Evolutionary conservation across 1,140 invertebrate genomes (phyloP).

Genomic region (Eueides isabella): DNA sequence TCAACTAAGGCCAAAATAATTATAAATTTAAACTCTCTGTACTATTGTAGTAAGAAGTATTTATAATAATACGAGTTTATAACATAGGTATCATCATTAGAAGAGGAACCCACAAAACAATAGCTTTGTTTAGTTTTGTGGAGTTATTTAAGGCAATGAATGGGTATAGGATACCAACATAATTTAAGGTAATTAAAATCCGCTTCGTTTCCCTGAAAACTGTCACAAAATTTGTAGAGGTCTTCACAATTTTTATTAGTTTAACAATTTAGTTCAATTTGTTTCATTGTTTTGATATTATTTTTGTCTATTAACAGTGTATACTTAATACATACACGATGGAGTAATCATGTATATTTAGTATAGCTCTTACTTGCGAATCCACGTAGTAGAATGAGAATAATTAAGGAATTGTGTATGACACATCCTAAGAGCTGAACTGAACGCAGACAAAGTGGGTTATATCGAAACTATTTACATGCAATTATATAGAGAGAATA

Average conservation of each 20-base stretch:
- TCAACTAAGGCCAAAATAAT: background rate
- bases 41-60: background rate
- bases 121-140: constrained; percentile 42
- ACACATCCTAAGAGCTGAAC: no score
- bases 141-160: constrained; percentile 46
- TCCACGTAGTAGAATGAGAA: no score
- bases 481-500: no score
- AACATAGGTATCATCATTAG: constrained; percentile 19
- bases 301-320: background rate
- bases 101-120: constrained; percentile 26
- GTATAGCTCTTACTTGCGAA: no score
- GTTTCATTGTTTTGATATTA: background rate
- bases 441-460: no score
- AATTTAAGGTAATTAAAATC: constrained; percentile 64
- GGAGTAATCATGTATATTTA: no score
- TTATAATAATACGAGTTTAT: background rate
- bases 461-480: no score
- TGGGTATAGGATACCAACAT: constrained; percentile 49
- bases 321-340: no score
- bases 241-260: constrained; percentile 19
- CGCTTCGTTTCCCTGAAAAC: constrained; percentile 51
- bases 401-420: no score
- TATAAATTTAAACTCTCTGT: background rate
- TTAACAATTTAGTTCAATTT: constrained; percentile 21
- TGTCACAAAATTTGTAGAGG: constrained; percentile 40